Evolutionary conservation across 30 jellyfish, hydroid and myxozoan species (phyloP).

Genomic region (Aurelia sp.): DNA sequence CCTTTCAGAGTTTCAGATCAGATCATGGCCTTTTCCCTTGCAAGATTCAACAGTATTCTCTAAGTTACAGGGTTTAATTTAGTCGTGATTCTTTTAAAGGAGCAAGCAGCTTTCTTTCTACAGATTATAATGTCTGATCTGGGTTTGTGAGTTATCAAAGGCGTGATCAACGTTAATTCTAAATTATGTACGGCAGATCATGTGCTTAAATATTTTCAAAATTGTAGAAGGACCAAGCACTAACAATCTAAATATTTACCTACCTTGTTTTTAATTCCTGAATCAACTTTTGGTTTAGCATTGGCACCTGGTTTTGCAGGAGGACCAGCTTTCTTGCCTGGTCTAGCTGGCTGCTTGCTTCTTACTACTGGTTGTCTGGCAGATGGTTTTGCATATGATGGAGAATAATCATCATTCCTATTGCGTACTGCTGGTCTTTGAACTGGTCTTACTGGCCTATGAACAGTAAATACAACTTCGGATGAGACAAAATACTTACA

Average conservation of each 20-base stretch:
- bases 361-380: constrained; percentile 69
- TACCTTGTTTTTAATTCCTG: constrained; percentile 76
- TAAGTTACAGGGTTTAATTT: too few relatives aligned
- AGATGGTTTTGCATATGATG: constrained; percentile 72
- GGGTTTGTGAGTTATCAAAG: too few relatives aligned
- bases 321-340: constrained; percentile 51
- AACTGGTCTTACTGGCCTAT: constrained; percentile 83
- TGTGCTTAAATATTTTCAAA: too few relatives aligned
- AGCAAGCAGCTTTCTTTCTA: too few relatives aligned
- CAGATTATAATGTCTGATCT: too few relatives aligned
- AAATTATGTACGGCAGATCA: too few relatives aligned
- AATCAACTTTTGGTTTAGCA: constrained; percentile 88
- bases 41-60: too few relatives aligned
- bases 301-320: constrained; percentile 77
- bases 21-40: too few relatives aligned
- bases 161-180: too few relatives aligned
- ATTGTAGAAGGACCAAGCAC: too few relatives aligned
- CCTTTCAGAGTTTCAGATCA: too few relatives aligned
- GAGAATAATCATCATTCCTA: constrained; percentile 88
- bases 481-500: neutral
- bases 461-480: neutral
- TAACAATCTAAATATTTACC: neutral
- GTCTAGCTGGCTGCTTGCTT: constrained; percentile 44
- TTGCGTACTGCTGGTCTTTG: constrained; percentile 92
- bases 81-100: too few relatives aligned